Evolutionary conservation across 1,140 invertebrate genomes (phyloP).

Genomic region (Calliphora vicina): DNA sequence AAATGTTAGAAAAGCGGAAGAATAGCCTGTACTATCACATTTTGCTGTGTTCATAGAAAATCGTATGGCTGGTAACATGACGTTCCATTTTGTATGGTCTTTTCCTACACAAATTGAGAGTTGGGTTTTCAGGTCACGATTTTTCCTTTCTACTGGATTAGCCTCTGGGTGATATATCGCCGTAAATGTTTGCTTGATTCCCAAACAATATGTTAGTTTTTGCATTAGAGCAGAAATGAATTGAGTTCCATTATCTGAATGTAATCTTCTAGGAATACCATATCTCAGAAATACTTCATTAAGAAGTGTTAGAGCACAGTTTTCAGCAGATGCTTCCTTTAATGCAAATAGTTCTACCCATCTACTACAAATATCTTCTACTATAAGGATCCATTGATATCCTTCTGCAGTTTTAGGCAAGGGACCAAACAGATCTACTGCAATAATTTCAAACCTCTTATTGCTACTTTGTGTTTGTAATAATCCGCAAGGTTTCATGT

Average conservation of each 20-base stretch:
- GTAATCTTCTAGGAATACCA: slow-evolving; percentile 44
- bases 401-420: slow-evolving; percentile 43
- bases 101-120: slow-evolving; percentile 46
- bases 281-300: slow-evolving; percentile 30
- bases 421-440: slow-evolving; percentile 39
- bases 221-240: slow-evolving; percentile 51
- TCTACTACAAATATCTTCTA: not conserved
- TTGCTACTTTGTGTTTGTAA: slow-evolving; percentile 8
- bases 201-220: slow-evolving; percentile 39
- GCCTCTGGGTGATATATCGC: slow-evolving; percentile 58
- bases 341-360: not conserved
- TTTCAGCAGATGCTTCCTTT: slow-evolving; percentile 8
- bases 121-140: slow-evolving; percentile 60
- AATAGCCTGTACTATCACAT: slow-evolving; percentile 52
- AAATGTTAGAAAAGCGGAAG: slow-evolving; percentile 49
- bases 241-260: slow-evolving; percentile 50
- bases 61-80: slow-evolving; percentile 53
- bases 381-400: not conserved
- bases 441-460: slow-evolving; percentile 14
- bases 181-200: slow-evolving; percentile 46
- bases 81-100: slow-evolving; percentile 52
- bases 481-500: slow-evolving; percentile 41
- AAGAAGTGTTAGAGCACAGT: not conserved
- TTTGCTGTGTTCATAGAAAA: slow-evolving; percentile 39
- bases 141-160: slow-evolving; percentile 62